A percentile compares a stretch with the other conserved stretches of the same genome.
Conservation (phyloP, 2,797 vertebrate genomes). For the Amphiprion clarkii region DNA sequence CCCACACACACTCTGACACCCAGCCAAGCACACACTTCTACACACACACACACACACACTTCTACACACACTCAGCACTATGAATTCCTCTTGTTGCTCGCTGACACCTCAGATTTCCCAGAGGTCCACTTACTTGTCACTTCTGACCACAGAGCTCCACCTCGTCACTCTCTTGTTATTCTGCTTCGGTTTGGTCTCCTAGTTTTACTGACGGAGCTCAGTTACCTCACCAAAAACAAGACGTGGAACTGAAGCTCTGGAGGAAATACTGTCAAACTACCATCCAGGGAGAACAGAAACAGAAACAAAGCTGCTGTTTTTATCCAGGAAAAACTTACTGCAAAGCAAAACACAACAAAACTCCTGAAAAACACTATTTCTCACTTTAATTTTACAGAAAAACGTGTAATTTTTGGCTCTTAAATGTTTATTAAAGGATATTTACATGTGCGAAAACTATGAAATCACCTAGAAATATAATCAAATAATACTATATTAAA, state of each 20-base stretch:
- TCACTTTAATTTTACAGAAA: no score
- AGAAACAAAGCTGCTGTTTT: no score
- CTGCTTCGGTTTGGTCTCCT: slow-evolving; percentile 20
- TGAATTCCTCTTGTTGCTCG: slow-evolving; percentile 32
- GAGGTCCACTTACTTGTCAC: slow-evolving; percentile 56
- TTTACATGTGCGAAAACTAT: no score
- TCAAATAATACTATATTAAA: no score
- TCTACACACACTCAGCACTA: slow-evolving; percentile 5
- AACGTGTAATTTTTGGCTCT: no score
- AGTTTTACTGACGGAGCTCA: not conserved
- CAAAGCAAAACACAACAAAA: no score
- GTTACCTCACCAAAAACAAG: not conserved
- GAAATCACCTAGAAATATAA: no score
- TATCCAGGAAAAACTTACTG: no score
- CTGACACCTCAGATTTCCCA: slow-evolving; percentile 65
- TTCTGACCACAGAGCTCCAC: slow-evolving; percentile 45
- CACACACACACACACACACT: slow-evolving; percentile 17
- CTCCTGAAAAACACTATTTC: no score
- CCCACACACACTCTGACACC: slow-evolving; percentile 39
- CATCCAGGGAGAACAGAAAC: no score
- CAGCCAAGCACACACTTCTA: slow-evolving; percentile 9
- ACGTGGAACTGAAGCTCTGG: not conserved
- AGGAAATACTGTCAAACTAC: not conserved
- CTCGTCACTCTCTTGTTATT: slow-evolving; percentile 13
- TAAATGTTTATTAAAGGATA: no score